These are phyloP conservation scores for Dryadula phaetusa DNA, from an alignment of 2,888 invertebrate species.

Conservation along the genomic window DNA sequence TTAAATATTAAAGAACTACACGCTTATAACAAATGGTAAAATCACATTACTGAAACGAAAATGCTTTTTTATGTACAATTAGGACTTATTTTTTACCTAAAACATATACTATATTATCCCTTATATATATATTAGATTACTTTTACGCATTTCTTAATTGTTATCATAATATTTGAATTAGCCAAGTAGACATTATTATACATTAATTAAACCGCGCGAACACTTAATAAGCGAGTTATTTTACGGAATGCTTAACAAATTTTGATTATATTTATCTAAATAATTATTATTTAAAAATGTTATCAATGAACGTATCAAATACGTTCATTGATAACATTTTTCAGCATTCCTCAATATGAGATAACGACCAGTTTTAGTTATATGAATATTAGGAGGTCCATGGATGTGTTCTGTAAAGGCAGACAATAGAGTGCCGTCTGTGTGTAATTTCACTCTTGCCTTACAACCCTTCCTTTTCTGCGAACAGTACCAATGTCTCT, in stretches of 20 bases:
- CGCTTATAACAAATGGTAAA: not conserved
- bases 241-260: no score
- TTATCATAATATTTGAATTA: no score
- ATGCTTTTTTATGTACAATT: not conserved
- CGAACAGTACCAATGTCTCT: constrained; percentile 50
- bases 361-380: constrained; percentile 16
- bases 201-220: no score
- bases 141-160: not conserved
- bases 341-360: constrained; percentile 17
- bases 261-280: not conserved
- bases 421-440: constrained; percentile 42
- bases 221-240: no score
- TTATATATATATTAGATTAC: not conserved
- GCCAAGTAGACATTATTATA: no score
- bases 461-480: constrained; percentile 49
- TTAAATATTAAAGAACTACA: not conserved
- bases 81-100: no score
- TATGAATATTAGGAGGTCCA: constrained; percentile 41
- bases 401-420: constrained; percentile 49
- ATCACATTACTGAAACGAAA: not conserved
- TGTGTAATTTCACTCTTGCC: constrained; percentile 50
- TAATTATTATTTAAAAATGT: no score
- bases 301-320: no score
- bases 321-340: not conserved
- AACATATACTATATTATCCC: no score